Base-by-base conservation (phyloP, 1,140 invertebrate genomes). In the Copidosoma floridanum region DNA sequence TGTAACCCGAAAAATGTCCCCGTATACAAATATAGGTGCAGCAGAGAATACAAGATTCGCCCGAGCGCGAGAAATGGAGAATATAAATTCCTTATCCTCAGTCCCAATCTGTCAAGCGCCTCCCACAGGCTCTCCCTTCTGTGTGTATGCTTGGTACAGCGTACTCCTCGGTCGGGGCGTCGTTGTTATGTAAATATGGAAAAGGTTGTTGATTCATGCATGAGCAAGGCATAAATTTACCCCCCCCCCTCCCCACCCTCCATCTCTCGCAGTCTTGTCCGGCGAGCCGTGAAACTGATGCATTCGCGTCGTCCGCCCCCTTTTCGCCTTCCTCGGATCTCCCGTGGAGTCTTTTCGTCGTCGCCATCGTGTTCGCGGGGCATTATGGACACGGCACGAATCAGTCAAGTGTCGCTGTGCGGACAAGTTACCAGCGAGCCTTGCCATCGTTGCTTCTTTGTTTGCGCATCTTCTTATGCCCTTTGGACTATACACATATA, bases 271-370 rank as follows among this genome's bases (percentile, higher is more conserved):
- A 71, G 70, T 75, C 71, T 77, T 76, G 75, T 76, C 71, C 71
- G 65, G 64, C 69, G 73, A 77, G 72, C 75, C 72, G 75, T 78
- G 74, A 80, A 79, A 78, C 75, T 78, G 73, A 80, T 78, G 71
- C 73, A 78, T 76, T 76, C 72, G 59, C 65, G 64, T n/a, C n/a
- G n/a, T n/a, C n/a, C n/a, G n/a, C n/a, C n/a, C n/a, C n/a, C n/a
- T n/a, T n/a, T n/a, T n/a, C n/a, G n/a, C n/a, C n/a, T n/a, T n/a
- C n/a, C n/a, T n/a, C n/a, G n/a, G n/a, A 63, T 69, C 46, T 67
- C 63, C 57, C 57, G 61, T 67, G 63, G 58, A 56, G 63, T 44
- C 48, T 14, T 32, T 35, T 16, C 21, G 26, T n/a, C n/a, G n/a
- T n/a, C n/a, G n/a, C n/a, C n/a, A n/a, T 16, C 32, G 32, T 11